These are phyloP conservation scores for Fregata magnificens DNA, from an alignment of 2,113 vertebrate species.

Conservation along the genomic window DNA sequence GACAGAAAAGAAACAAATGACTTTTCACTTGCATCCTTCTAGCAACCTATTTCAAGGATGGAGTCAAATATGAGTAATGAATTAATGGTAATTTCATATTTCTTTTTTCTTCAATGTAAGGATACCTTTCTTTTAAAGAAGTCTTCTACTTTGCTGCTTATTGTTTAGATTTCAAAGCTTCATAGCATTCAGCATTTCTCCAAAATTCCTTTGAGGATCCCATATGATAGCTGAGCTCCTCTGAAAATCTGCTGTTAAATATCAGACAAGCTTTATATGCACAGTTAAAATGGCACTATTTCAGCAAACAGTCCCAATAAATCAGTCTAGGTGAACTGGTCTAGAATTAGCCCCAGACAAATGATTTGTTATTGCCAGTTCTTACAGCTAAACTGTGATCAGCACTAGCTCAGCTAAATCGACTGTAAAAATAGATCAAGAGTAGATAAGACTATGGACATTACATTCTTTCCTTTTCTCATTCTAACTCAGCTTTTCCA, in stretches of 20 bases:
- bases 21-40: background rate
- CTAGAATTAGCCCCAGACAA: background rate
- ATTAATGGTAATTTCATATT: background rate
- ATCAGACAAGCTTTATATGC: background rate
- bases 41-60: background rate
- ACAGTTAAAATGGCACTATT: background rate
- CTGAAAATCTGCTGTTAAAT: background rate
- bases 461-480: background rate
- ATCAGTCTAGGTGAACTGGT: background rate
- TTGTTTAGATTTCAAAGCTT: background rate
- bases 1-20: background rate
- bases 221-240: background rate
- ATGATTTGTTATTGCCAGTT: background rate
- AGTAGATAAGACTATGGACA: background rate
- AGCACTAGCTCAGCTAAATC: background rate
- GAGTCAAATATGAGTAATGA: background rate
- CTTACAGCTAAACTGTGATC: background rate
- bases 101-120: background rate
- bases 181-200: background rate
- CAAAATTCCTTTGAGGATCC: background rate
- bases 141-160: background rate
- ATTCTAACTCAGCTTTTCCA: background rate
- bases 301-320: background rate
- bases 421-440: background rate
- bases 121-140: background rate